Percentiles rank a stretch among this genome's conserved stretches.
Evolutionary conservation across 2,113 vertebrate genomes (phyloP).

Genomic region (Serranochromis macrocephalus): DNA sequence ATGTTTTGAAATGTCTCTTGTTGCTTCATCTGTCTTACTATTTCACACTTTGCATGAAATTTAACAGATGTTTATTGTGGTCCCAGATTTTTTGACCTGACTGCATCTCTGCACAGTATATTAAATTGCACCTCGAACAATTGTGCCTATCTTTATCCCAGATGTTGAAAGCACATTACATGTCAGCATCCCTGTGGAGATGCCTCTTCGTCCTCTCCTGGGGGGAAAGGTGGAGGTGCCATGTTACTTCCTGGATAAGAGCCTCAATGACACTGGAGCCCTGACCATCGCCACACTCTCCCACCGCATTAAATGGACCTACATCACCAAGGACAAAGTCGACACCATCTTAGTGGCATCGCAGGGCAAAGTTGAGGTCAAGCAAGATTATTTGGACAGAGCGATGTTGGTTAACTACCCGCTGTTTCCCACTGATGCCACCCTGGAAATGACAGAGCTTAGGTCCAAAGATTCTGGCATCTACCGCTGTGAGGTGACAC

Average conservation of each 20-base stretch:
- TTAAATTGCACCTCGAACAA: not conserved
- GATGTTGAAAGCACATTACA: slow-evolving; percentile 69
- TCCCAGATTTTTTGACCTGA: not conserved
- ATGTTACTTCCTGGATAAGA: slow-evolving; percentile 89
- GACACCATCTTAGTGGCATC: slow-evolving; percentile 82
- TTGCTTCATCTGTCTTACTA: not conserved
- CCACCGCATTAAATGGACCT: slow-evolving; percentile 93
- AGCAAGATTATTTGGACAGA: slow-evolving; percentile 77
- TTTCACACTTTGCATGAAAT: not conserved
- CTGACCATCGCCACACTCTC: slow-evolving; percentile 70
- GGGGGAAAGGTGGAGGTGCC: slow-evolving; percentile 84
- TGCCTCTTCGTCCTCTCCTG: slow-evolving; percentile 77
- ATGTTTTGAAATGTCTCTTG: not conserved
- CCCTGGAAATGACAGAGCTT: slow-evolving; percentile 82
- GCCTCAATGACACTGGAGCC: slow-evolving; percentile 76
- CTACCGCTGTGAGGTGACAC: slow-evolving; percentile 90
- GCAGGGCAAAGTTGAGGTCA: slow-evolving; percentile 75
- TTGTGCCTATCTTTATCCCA: not conserved
- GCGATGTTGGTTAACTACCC: slow-evolving; percentile 89
- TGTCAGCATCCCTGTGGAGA: slow-evolving; percentile 86
- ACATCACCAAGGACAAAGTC: slow-evolving; percentile 75
- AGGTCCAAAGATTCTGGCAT: slow-evolving; percentile 84
- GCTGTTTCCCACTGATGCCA: slow-evolving; percentile 80
- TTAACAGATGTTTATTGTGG: not conserved
- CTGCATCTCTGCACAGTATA: not conserved